Evolutionary conservation across 2,113 vertebrate genomes (phyloP), one percentile per base, ranked within the genome.

Genomic region (Centropus bengalensis): DNA sequence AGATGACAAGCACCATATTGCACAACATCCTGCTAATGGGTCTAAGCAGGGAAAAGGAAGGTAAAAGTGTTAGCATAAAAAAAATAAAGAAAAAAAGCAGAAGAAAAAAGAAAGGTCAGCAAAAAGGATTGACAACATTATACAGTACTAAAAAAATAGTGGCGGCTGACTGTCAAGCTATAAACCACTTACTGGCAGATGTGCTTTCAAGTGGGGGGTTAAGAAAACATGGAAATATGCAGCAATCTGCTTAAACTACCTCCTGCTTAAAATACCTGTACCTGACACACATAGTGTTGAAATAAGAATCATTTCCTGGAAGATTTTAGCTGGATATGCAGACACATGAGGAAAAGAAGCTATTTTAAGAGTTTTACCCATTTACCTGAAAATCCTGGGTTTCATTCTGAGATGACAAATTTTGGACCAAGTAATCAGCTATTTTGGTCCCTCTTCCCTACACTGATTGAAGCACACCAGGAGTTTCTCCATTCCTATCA

Each of bases 1-100:
- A 98, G 97, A 97, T 98, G 98, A 98, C 98, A 98, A 96, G 97
- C 97, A 97, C 93, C 98, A 98, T 98, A 98, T 98, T 98, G 98
- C 97, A 89, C 80, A 97, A 96, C 95, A 97, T 97, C 96, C 97
- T 95, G 94, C 96, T 98, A 98, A 98, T 98, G 97, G 97, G 97
- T 95, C 97, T 96, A 93, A 93, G 97, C 89, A 82, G 96, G 91
- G 96, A 96, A 96, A 69, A 85, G 93, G 76, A 96, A 97, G 95
- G 96, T 80, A 97, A 97, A 94, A 95, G 90, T 97, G 97, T 98
- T 97, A 97, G 64, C 32, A 80, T 12, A 38, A 92, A n/a, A 68
- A 26, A 33, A 1, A 27, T 14, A 67, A 1, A 7, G 22, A 47
- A 6, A 64, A 9, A 83, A 82, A 86, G 13, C 42, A 67, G 68